Conservation (phyloP, 2,888 invertebrate species). For the Oscheius onirici region DNA sequence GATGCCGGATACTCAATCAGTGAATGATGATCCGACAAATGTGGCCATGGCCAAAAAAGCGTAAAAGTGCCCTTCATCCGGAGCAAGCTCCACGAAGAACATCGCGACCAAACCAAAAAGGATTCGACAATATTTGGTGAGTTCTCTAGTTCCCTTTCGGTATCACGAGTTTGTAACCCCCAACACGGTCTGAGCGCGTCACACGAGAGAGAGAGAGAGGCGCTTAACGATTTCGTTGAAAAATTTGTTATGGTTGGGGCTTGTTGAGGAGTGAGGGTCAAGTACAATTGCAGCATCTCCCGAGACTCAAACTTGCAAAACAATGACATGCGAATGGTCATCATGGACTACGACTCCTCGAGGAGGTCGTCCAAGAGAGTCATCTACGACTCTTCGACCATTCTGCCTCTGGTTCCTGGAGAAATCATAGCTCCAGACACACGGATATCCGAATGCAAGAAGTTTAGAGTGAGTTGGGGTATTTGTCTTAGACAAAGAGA, state of each 20-base stretch:
- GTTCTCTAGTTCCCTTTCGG: not conserved
- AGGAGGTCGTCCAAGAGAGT: slow-evolving; percentile 7
- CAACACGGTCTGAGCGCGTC: not conserved
- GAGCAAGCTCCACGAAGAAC: not conserved
- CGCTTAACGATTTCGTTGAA: slow-evolving; percentile 20
- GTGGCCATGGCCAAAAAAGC: slow-evolving; percentile 7
- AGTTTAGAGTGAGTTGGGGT: slow-evolving; percentile 12
- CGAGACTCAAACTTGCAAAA: slow-evolving; percentile 15
- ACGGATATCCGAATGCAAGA: slow-evolving; percentile 22
- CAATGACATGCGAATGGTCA: slow-evolving; percentile 28
- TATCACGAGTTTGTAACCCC: slow-evolving; percentile 4
- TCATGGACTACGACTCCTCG: slow-evolving; percentile 25
- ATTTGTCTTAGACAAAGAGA: not conserved
- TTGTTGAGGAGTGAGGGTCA: not conserved
- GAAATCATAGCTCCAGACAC: not conserved
- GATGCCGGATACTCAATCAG: not conserved
- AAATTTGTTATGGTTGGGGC: not conserved
- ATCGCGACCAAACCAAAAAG: not conserved
- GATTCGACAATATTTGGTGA: slow-evolving; percentile 21
- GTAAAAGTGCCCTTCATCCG: slow-evolving; percentile 10
- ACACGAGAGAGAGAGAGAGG: too few species aligned
- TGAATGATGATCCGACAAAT: not conserved
- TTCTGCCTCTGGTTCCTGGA: slow-evolving; percentile 19
- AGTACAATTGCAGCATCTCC: slow-evolving; percentile 22
- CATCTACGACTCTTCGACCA: slow-evolving; percentile 33